Evolutionary conservation across 2,888 invertebrate species (phyloP), one percentile per base, ranked within the genome.

Genomic region (Cephus nigrinus): DNA sequence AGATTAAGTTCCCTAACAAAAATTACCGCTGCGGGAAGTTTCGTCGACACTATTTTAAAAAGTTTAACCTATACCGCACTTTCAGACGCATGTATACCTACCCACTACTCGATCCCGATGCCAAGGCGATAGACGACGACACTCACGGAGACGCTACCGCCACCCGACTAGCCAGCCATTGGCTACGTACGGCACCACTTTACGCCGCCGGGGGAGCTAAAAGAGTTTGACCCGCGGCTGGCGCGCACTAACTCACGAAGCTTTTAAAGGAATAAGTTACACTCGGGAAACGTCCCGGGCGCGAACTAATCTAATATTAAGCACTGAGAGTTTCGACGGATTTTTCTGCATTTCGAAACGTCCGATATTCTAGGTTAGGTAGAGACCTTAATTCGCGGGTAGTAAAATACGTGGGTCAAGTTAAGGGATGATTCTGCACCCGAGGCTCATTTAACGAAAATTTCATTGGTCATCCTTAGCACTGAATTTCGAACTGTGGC

Each of bases 191-290:
- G 69, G 31, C 11, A 32, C 40, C 69, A 32, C 32, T 69, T 69
- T 15, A 31, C 69, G 69, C 30, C 30, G 30, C 12, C 4, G 32
- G 30, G 69, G 69, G 69, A 69, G 69, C 69, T 69, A 30, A 69
- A 69, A 69, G 55, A 34, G 31, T 36, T 55, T 75, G 75, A 33
- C 73, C 69, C 23, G 74, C 75, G 74, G 68, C n/a, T 33, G 68
- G 68, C 12, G 75, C 33, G 55, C 77, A 75, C 75, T 74, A 75
- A 73, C 69, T 73, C 74, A 69, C 78, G 34, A 80, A 80, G 75
- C 79, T 80, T 80, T 80, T 80, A 80, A 75, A 80, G 75, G 76
- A 80, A 78, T 80, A 78, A 80, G 79, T 80, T 74, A 75, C 79
- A 34, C 75, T n/a, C 1, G 30, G 32, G 69, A 69, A 69, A 69